phyloP scores from a whole-genome alignment of 2,797 vertebrate genomes.

The Peromyscus attwateri region DNA sequence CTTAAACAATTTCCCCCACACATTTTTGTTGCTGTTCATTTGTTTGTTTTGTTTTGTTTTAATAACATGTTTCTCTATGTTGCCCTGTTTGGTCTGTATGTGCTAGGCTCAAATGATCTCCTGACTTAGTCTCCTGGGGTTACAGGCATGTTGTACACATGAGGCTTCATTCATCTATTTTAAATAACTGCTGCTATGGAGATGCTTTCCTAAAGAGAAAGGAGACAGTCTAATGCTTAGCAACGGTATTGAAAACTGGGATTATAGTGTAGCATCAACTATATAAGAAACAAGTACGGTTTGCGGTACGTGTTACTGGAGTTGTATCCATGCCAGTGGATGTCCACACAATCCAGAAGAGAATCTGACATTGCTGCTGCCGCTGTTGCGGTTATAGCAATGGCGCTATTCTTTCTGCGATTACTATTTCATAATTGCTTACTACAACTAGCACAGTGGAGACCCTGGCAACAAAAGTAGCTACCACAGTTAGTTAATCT shows the following conservation, averaged over 20 bases:
- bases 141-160: not conserved
- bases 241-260: not conserved
- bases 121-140: not conserved
- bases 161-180: not conserved
- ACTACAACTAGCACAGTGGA: too few species aligned
- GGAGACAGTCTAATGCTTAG: not conserved
- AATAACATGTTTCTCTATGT: not conserved
- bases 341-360: too few species aligned
- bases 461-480: too few species aligned
- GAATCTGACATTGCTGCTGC: too few species aligned
- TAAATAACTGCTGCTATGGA: not conserved
- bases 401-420: too few species aligned
- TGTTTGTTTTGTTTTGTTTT: not conserved
- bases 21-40: constrained; percentile 4
- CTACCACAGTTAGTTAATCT: too few species aligned
- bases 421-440: too few species aligned
- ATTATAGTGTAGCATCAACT: not conserved
- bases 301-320: too few species aligned
- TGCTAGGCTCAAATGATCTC: not conserved
- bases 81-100: not conserved
- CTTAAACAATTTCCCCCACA: not conserved
- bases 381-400: too few species aligned
- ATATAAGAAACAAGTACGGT: constrained; percentile 33
- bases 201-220: not conserved
- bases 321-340: too few species aligned